Base-by-base conservation (phyloP, 1,140 invertebrate species). In the Linepithema humile region DNA sequence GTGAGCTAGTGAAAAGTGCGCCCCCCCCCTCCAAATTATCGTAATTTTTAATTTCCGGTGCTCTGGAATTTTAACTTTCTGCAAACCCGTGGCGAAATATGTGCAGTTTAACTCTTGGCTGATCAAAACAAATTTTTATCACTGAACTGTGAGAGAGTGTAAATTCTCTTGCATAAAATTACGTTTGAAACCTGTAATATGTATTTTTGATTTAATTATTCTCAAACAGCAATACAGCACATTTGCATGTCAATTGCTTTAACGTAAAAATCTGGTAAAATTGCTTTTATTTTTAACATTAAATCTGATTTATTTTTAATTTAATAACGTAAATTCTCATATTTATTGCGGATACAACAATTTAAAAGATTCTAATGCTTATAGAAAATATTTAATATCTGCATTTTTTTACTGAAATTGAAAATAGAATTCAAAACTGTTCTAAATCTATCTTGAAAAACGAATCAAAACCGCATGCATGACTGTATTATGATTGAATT, bases 161-260 rank as follows among this genome's bases (percentile, higher is more conserved):
- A 74, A 74, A 45, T 60, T 74, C 5, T 43, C 26, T 38, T 29
- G 17, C 38, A 17, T 74, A 60, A 60, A n/a, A 74, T 12, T 40
- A 4, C 15, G 12, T 73, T 73, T 40, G 7, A 38, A 29, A 10
- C 0, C 1, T 50, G n/a, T 26, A 53, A 70, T 3, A 4, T 6
- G 20, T 60, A 26, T 60, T 74, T 74, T 59, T 5, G 0, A n/a
- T 62, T 62, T 75, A 75, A 62, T 75, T 62, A 48, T 1, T 45
- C 0, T 35, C n/a, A 35, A 9, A 3, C 15, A 40, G n/a, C 1
- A 1, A 17, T 32, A 38, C 9, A 35, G 32, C 32, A 23, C 12
- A 45, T 43, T 26, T 2, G 20, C 6, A 69, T 73, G n/a, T 0
- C 6, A 60, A 6, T 43, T 57, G 32, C 43, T 1, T 73, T 60